Evolutionary conservation across 2,113 vertebrate species (phyloP), one percentile per base, ranked within the genome.

Genomic region (Zosterops borbonicus): DNA sequence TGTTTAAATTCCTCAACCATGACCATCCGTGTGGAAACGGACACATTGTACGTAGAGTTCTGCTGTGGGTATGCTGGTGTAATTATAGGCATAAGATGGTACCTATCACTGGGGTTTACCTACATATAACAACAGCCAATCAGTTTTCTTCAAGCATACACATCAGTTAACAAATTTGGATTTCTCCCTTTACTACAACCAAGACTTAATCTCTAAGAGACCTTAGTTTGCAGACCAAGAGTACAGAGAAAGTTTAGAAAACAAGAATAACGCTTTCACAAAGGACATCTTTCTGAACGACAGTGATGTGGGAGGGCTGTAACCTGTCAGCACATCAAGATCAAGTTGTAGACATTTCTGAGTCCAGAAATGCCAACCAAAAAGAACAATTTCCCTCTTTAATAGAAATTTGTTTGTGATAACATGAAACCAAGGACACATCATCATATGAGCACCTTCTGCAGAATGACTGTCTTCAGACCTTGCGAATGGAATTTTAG

Each of bases 1-100:
- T 98, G 98, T 83, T 99, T 98, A 97, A 99, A 99, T 97, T 99
- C 99, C 94, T 99, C 98, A 92, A 98, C 98, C 98, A 99, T 99
- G 97, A 99, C 98, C 93, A 98, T 98, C 76, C 99, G 98, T 93
- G 99, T 99, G 90, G 99, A 99, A 97, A 98, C 96, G 60, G 98
- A 99, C 94, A 99, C 98, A 95, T 99, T 99, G 98, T 98, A 98
- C 59, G 99, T 98, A 73, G 99, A 99, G 98, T 99, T 99, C 98
- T 99, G 99, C 91, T 99, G 98, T 95, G 99, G 99, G 97, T 99
- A 99, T 90, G 98, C 98, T 96, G 99, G 99, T 95, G 99, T 99
- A 97, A 99, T 99, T 98, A 99, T 99, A 97, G 99, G 98, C 99
- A 99, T 99, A 95, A 99, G 97, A 98, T 99, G 98, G 98, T 98